Base-by-base conservation (phyloP, 2,888 invertebrate genomes). In the Ormyrus thymus region DNA sequence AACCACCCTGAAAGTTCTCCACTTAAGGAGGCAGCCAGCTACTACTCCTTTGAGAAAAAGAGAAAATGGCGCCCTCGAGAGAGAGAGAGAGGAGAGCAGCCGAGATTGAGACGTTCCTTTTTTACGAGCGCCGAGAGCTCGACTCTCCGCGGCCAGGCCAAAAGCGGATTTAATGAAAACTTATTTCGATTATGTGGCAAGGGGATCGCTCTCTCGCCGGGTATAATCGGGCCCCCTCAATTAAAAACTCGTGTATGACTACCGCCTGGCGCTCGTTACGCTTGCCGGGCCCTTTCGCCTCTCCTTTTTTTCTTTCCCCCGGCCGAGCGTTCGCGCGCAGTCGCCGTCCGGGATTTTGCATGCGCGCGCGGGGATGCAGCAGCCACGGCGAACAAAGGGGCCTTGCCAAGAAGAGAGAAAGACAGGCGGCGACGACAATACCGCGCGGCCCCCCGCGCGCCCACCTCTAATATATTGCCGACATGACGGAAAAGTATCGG, bases 401-500 rank as follows among this genome's bases (percentile, higher is more conserved):
- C 87, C 87, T 87, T 85, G 82, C 83, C 85, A 78, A 81, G 84
- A 83, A 85, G 81, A 82, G 65, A 76, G 82, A 77, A 79, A 85
- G 85, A 84, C 84, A 83, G 84, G 62, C 50, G 71, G 48, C 64
- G 62, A 71, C 86, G 88, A 89, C 88, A 88, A 89, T 88, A 85
- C 62, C 86, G 81, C 86, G 81, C 84, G 88, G 88, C 88, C 89
- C 88, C 88, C 89, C 88, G 87, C 86, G 86, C 88, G 87, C 86
- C 85, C 51, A 6, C 84, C 88, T 87, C 87, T 88, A 89, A 89
- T 89, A 89, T 89, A 89, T 90, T 88, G 86, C 88, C 87, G 84
- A 81, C 84, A 82, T 83, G 84, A 85, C 85, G 88, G 85, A 87
- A 87, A 89, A 89, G 87, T 89, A 89, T 89, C 87, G 89, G 61